A percentile compares a stretch with the other conserved stretches of the same genome.
Evolutionary conservation across 2,888 invertebrate genomes (phyloP).

Genomic region (Eurois occulta): DNA sequence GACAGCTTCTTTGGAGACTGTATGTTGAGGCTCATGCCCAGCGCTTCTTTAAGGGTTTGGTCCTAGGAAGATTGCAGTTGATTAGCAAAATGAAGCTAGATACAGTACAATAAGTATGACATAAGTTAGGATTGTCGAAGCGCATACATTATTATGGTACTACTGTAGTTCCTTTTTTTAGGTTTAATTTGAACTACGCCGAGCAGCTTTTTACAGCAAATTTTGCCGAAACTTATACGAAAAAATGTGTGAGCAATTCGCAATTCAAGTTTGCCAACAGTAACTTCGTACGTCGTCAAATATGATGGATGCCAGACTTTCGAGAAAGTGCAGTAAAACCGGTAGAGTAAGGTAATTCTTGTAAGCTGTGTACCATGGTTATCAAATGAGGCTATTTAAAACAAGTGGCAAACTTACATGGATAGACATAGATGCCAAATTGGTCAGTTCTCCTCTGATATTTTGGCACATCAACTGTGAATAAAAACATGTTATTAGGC

Average conservation of each 20-base stretch:
- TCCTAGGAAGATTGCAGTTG: constrained; percentile 75
- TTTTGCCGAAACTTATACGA: too few species aligned
- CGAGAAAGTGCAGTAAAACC: constrained; percentile 11
- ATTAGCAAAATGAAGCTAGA: neutral
- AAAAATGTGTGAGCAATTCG: neutral
- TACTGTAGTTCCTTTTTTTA: neutral
- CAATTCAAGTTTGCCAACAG: neutral
- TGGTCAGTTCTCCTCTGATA: constrained; percentile 95
- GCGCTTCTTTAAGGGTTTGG: constrained; percentile 89
- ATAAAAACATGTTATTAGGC: neutral
- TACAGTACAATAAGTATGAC: neutral
- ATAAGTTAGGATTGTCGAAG: neutral
- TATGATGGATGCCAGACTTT: neutral
- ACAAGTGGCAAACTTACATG: constrained; percentile 73
- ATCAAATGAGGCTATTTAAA: neutral
- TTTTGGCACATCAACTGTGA: constrained; percentile 94
- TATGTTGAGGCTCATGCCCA: constrained; percentile 90
- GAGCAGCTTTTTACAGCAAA: neutral
- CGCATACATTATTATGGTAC: neutral
- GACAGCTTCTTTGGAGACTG: constrained; percentile 86
- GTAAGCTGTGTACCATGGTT: neutral
- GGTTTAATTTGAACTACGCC: neutral
- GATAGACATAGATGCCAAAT: constrained; percentile 77
- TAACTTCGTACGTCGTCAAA: neutral
- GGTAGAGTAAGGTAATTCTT: neutral